Base-by-base conservation (phyloP, 2,888 invertebrate species). In the Phymatocera aterrima region DNA sequence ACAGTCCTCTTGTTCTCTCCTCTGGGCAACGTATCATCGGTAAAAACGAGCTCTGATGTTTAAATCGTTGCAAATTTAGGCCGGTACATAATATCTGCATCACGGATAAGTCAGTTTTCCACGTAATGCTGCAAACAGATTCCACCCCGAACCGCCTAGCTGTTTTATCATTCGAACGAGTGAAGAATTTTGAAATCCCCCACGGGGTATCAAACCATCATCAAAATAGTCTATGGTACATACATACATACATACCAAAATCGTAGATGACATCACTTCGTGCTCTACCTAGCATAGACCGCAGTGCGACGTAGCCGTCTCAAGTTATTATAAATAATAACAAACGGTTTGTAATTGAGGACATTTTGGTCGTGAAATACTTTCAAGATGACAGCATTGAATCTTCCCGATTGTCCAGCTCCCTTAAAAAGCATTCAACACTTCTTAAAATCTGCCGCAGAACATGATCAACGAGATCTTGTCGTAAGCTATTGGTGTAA, bases 401-500 rank as follows among this genome's bases (percentile, higher is more conserved):
- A 89, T 74, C 92, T 95, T 85, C 95, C 96, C 37, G 94, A 95
- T 34, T 94, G 95, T 86, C 97, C 97, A 15, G 91, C 94, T 0
- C 93, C 94, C 80, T 91, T 99, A 60, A 98, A 97, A 91, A 93
- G 94, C 37, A 95, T 99, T 83, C 97, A 97, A 84, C 98, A 97
- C 90, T 97, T 96, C 88, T 91, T 99, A 81, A 99, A 98, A 92
- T 94, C 97, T 79, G 98, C 98, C 0, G 92, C 93, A 64, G 98
- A 98, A 91, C 98, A 99, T 92, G 98, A 98, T 87, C 92, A 93
- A 46, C 93, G 98, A 84, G 98, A 99, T 92, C 93, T 96, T 48
- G 95, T 97, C 46, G 94, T 99, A 60, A 95, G 97, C 68, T 99
- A 99, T 91, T 99, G 99, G 97, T 95, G 97, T 94, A 91, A 90